Evolutionary conservation across 2,888 invertebrate genomes (phyloP), one percentile per base, ranked within the genome.

Genomic region (Drosophila setosimentum): DNA sequence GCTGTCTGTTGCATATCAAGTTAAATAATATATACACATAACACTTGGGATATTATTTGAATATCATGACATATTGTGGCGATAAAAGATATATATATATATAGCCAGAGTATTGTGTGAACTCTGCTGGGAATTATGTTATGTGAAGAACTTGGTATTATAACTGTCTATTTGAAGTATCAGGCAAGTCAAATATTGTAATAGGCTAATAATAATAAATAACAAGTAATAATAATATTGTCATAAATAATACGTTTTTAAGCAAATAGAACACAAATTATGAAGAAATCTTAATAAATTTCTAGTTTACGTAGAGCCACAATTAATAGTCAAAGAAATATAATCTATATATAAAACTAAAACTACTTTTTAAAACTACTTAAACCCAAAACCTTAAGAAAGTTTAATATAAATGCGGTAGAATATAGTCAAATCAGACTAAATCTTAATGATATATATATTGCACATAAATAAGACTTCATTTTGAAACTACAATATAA

Each of bases 51-150:
- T 48, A 50, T 42, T 54, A 79, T 79, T 79, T 45, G 30, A 77
- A 79, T 75, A 72, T 51, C 45, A n/a, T 30, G 16, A 42, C 80
- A 80, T 76, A 80, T 80, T 80, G 80, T 49, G 51, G 49, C 32
- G n/a, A 60, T 57, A 59, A 42, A 59, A 42, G 42, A 53, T 35
- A 3, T 45, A 24, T 35, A 3, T 45, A 24, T 45, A 57, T 40
- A 48, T 50, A 21, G 18, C 40, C 21, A 16, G 27, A 35, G n/a
- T 13, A 29, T 29, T 8, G 37, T n/a, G 2, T 40, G 29, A 29
- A 1, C 16, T 24, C 11, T 51, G 16, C 32, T 16, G 32, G 21
- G 16, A 33, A 33, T 24, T 10, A 8, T 33, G 3, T 40, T 2
- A 16, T 33, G 11, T 10, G 18, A 8, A 27, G 11, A 16, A 13